These are phyloP conservation scores for Thysanoteuthis rhombus DNA, from an alignment of 2,888 invertebrate species.

Conservation along the genomic window DNA sequence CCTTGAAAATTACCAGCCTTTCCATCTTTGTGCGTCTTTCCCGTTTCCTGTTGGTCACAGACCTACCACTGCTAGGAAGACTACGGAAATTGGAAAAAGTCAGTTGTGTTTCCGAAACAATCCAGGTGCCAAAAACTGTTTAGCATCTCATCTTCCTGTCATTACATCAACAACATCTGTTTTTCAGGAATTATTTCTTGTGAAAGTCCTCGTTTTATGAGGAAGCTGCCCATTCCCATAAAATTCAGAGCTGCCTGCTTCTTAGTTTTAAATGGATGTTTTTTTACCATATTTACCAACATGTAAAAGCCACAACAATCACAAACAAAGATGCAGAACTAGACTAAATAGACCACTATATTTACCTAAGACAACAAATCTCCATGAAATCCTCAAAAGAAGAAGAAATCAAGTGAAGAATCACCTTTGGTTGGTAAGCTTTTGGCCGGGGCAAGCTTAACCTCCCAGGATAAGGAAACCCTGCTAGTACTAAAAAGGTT, in stretches of 20 bases:
- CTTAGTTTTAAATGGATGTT: background rate
- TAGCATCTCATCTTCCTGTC: background rate
- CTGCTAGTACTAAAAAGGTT: too few relatives aligned
- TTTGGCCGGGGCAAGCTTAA: too few relatives aligned
- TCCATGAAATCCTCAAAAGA: too few relatives aligned
- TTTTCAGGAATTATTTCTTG: background rate
- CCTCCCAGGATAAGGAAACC: too few relatives aligned
- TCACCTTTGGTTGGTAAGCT: too few relatives aligned
- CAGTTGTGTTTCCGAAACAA: background rate
- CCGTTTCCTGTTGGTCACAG: background rate
- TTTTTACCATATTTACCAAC: background rate
- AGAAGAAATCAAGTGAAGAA: too few relatives aligned
- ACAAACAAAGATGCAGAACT: too few relatives aligned
- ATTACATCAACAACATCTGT: background rate
- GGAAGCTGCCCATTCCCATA: background rate
- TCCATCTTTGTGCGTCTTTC: background rate
- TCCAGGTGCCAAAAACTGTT: background rate
- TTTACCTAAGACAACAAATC: too few relatives aligned
- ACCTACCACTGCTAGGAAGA: background rate
- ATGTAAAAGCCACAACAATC: background rate
- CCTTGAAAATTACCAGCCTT: too few relatives aligned
- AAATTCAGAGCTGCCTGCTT: too few relatives aligned
- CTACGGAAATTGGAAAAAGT: background rate
- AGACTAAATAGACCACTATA: too few relatives aligned
- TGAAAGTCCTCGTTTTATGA: background rate